Percentiles rank a stretch among this genome's conserved stretches.
These are phyloP conservation scores for Gari tellinella DNA, from an alignment of 2,888 invertebrate genomes.

Conservation along the genomic window DNA sequence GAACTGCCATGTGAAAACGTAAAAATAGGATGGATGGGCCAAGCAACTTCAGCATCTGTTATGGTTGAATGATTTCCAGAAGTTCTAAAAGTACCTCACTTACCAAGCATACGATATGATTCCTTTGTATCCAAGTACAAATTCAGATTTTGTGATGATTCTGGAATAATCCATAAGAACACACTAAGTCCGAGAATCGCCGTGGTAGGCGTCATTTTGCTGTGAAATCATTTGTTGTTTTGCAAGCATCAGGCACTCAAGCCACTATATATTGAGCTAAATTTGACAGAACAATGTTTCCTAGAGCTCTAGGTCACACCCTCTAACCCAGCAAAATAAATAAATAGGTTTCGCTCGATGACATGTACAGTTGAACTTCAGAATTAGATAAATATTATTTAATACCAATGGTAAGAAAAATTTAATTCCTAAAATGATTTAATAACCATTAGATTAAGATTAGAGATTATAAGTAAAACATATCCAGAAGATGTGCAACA, in stretches of 20 bases:
- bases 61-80: slow-evolving; percentile 4
- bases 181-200: slow-evolving; percentile 60
- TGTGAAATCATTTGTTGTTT: slow-evolving; percentile 43
- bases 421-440: not conserved
- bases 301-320: slow-evolving; percentile 45
- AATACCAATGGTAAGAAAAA: not conserved
- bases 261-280: too few relatives aligned
- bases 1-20: too few relatives aligned
- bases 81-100: slow-evolving; percentile 53
- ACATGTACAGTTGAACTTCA: not conserved
- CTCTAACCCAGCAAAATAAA: slow-evolving; percentile 26
- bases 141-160: slow-evolving; percentile 68
- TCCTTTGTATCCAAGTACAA: slow-evolving; percentile 76
- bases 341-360: not conserved
- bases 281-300: slow-evolving; percentile 57
- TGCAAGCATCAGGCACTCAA: slow-evolving; percentile 3
- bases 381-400: not conserved
- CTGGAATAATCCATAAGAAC: slow-evolving; percentile 64
- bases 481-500: too few relatives aligned
- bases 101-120: slow-evolving; percentile 76
- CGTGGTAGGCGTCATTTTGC: slow-evolving; percentile 62
- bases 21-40: not conserved
- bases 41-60: slow-evolving; percentile 11
- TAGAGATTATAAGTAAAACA: too few relatives aligned
- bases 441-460: too few relatives aligned